Evolutionary conservation across 2,888 invertebrate species (phyloP).

Genomic region (Sisyra nigra): DNA sequence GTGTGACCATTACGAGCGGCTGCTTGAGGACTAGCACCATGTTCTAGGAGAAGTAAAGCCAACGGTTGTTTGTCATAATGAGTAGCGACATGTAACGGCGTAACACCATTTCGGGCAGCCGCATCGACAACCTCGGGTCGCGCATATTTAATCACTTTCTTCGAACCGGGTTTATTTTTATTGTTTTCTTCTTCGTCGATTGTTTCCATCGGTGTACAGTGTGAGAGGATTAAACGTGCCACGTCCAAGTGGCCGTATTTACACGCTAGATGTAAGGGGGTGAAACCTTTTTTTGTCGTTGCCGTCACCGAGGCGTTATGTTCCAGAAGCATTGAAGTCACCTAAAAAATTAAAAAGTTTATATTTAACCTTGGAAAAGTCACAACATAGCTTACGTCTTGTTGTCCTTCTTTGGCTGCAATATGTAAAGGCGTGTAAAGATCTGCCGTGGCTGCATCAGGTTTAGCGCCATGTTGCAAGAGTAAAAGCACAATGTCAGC

Average conservation of each 20-base stretch:
- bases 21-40: conserved; percentile 86
- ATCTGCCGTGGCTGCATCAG: conserved; percentile 84
- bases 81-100: conserved; percentile 90
- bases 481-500: conserved; percentile 88
- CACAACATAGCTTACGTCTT: no score
- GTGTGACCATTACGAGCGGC: conserved; percentile 97
- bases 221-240: conserved; percentile 70
- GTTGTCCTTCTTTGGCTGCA: conserved; percentile 92
- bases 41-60: conserved; percentile 75
- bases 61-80: conserved; percentile 93
- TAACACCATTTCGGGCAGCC: conserved; percentile 88
- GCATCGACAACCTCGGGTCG: conserved; percentile 46
- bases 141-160: neutral
- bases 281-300: conserved; percentile 93
- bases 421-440: conserved; percentile 93
- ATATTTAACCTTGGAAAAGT: no score
- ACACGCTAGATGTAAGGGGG: conserved; percentile 90
- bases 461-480: conserved; percentile 83
- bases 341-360: conserved; percentile 38
- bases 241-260: conserved; percentile 93
- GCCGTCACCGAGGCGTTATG: conserved; percentile 78
- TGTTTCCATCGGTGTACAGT: conserved; percentile 48
- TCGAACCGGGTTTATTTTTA: neutral
- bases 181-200: neutral
- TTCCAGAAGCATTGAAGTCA: conserved; percentile 78